Conservation (phyloP, 2,797 vertebrate species). For the Coilia nasus region DNA sequence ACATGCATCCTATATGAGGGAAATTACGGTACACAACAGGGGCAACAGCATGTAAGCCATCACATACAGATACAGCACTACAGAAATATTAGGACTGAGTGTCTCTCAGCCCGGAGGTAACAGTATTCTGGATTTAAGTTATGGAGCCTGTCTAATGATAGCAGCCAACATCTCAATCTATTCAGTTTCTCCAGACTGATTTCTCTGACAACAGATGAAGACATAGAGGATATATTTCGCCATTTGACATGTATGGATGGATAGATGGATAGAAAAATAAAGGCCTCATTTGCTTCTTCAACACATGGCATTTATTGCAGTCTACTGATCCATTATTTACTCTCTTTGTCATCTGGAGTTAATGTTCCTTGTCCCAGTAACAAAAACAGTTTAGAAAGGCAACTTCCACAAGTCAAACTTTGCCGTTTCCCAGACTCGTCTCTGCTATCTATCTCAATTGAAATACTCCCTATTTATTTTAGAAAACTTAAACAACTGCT, state of each 20-base stretch:
- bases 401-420: slow-evolving; percentile 85
- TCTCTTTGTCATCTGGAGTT: slow-evolving; percentile 82
- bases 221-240: slow-evolving; percentile 41
- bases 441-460: slow-evolving; percentile 81
- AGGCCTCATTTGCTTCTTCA: slow-evolving; percentile 70
- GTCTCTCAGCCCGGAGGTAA: neutral
- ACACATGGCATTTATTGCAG: slow-evolving; percentile 73
- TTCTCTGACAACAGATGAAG: slow-evolving; percentile 45
- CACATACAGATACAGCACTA: neutral
- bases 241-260: slow-evolving; percentile 57
- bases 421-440: slow-evolving; percentile 79
- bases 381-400: slow-evolving; percentile 85
- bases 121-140: slow-evolving; percentile 34
- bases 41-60: neutral
- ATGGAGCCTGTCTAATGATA: slow-evolving; percentile 67
- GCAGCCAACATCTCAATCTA: slow-evolving; percentile 62
- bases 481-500: slow-evolving; percentile 83
- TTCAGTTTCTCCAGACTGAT: slow-evolving; percentile 38
- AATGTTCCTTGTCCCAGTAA: slow-evolving; percentile 84
- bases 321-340: slow-evolving; percentile 77
- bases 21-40: neutral
- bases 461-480: slow-evolving; percentile 83
- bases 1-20: too few species aligned
- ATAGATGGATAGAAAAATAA: slow-evolving; percentile 55
- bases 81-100: neutral